Evolutionary conservation across 2,113 vertebrate species (phyloP).

Genomic region (Sterrhoptilus dennistouni): DNA sequence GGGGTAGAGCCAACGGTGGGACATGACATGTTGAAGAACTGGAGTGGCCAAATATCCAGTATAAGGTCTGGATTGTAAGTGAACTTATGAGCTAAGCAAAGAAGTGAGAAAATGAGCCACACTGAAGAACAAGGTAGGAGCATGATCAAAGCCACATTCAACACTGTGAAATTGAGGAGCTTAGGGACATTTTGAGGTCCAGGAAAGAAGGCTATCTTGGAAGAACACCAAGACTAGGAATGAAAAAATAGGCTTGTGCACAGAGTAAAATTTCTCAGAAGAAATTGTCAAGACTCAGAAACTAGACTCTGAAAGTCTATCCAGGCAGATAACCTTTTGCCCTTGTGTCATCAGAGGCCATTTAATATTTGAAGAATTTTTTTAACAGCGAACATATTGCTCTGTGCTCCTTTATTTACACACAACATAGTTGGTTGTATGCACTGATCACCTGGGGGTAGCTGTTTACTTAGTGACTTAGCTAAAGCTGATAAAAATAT

Average conservation of each 20-base stretch:
- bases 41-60: background rate
- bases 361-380: background rate
- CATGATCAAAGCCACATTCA: background rate
- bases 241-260: background rate
- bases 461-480: background rate
- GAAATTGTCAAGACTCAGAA: background rate
- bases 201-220: background rate
- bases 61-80: accelerated
- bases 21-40: accelerated
- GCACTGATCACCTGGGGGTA: background rate
- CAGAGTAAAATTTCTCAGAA: background rate
- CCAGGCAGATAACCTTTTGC: background rate
- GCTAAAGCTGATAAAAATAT: background rate
- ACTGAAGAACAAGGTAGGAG: background rate
- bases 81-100: background rate
- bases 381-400: background rate
- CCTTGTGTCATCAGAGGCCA: background rate
- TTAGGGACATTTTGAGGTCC: background rate
- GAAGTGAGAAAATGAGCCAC: background rate
- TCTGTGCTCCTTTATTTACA: background rate
- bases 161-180: background rate
- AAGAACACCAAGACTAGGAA: background rate
- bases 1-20: background rate
- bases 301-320: background rate
- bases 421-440: background rate